A percentile compares a stretch with the other conserved stretches of the same genome.
Evolutionary conservation across 1,140 invertebrate species (phyloP).

Genomic region (Drosophila lacertosa): DNA sequence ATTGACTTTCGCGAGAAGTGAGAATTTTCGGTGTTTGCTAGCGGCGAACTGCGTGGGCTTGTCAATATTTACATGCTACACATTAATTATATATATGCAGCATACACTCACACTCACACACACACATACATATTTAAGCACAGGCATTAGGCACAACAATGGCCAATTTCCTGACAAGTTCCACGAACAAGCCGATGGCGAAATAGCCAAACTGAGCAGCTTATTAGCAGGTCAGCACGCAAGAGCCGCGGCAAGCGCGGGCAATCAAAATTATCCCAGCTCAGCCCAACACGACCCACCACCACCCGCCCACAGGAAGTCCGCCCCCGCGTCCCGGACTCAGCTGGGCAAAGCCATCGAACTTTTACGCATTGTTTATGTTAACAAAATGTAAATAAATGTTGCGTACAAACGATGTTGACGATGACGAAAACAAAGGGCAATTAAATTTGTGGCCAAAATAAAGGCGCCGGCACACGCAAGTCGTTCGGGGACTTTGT

Average conservation of each 20-base stretch:
- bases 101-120: constrained; percentile 1
- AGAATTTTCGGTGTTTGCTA: constrained; percentile 19
- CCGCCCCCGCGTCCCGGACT: too few species aligned
- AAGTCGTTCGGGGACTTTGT: constrained; percentile 30
- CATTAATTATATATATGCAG: constrained; percentile 68
- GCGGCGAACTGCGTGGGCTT: constrained; percentile 35
- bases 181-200: constrained; percentile 22
- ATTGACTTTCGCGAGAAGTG: constrained; percentile 57
- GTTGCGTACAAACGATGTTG: constrained; percentile 75
- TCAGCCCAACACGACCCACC: too few species aligned
- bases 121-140: constrained; percentile 45
- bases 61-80: constrained; percentile 76
- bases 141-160: constrained; percentile 73
- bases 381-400: constrained; percentile 83
- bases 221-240: constrained; percentile 72
- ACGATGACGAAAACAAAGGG: constrained; percentile 71
- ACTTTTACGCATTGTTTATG: constrained; percentile 82
- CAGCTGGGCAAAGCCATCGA: constrained; percentile 61
- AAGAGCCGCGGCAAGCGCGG: constrained; percentile 52
- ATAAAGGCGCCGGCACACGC: constrained; percentile 62
- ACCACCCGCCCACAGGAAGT: too few species aligned
- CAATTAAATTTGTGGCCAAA: constrained; percentile 71
- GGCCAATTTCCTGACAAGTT: constrained; percentile 68
- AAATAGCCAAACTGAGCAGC: constrained; percentile 54
- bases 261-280: constrained; percentile 74